Base-by-base conservation (phyloP, 2,113 vertebrate species). In the Pedionomus torquatus region DNA sequence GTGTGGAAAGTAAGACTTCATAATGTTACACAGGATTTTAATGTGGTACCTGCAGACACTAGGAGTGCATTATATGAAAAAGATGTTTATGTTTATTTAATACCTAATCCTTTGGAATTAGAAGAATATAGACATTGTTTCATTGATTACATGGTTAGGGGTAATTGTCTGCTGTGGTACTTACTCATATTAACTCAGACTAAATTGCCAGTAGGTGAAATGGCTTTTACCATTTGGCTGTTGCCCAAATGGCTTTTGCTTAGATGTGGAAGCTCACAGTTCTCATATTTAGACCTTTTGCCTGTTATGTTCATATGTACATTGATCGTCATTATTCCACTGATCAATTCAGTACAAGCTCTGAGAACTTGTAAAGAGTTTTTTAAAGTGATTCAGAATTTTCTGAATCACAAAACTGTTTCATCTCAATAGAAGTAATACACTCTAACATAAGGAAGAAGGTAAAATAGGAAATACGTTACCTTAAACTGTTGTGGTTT, bases 281-380 rank as follows among this genome's bases (percentile, higher is more conserved):
- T 51, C 30, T 75, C 16, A 13, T 61, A 63, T 61, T 60, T 66
- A 78, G 49, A 52, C 13, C 2, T 90, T 80, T 92, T 83, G 6
- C 35, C 20, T 54, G 3, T 1, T 26, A 7, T 82, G n/a, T 63
- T 69, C 2, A 0, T 26, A 15, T 13, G 6, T 30, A 30, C 2
- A 1, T 48, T 69, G 14, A 24, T 44, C 17, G 25, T 41, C 81
- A 52, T 66, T 77, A 25, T 18, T 83, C 16, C 24, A 26, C 17
- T 58, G 21, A 4, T 49, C 8, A 70, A 66, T 80, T 71, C 39
- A 33, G 3, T 33, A 18, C 23, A 80, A 57, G 7, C 17, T 77
- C 83, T 52, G 30, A 88, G 33, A 77, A 80, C 7, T 30, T 51
- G 10, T 68, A 63, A 66, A 23, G 18, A 46, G 4, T 3, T 51